Conservation (phyloP, 2,888 invertebrate species). For the Lasioglossum morio region DNA sequence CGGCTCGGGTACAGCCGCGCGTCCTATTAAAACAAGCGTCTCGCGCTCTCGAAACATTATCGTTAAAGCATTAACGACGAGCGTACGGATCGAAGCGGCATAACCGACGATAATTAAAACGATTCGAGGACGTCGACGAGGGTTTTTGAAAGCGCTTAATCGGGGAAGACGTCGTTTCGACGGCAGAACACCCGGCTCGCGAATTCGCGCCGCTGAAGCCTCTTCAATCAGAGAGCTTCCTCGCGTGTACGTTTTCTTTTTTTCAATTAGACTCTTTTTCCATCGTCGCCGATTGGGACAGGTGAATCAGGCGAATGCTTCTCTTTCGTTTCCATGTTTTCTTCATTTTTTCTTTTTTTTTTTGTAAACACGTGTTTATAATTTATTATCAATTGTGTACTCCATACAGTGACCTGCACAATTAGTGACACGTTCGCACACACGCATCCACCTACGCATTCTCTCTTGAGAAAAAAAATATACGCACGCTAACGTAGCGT, state of each 20-base stretch:
- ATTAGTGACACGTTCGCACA: conserved; percentile 65
- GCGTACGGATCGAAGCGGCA: conserved; percentile 34
- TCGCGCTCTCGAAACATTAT: conserved; percentile 18
- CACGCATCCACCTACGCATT: conserved; percentile 36
- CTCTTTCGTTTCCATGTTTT: conserved; percentile 4
- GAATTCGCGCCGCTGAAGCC: conserved; percentile 14
- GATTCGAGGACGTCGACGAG: conserved; percentile 32
- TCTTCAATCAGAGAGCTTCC: conserved; percentile 17
- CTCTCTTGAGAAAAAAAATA: conserved; percentile 68
- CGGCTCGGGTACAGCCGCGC: not conserved
- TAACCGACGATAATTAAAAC: conserved; percentile 60
- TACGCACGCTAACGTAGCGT: conserved; percentile 48
- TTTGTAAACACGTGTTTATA: conserved; percentile 75
- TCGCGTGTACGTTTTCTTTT: not conserved
- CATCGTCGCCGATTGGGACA: not conserved
- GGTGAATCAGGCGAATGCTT: not conserved
- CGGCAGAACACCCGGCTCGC: not conserved
- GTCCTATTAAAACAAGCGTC: conserved; percentile 14
- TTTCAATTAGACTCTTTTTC: not conserved
- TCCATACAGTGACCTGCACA: conserved; percentile 76
- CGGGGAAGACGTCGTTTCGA: conserved; percentile 38
- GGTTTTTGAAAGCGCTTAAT: conserved; percentile 54
- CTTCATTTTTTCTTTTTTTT: conserved; percentile 33
- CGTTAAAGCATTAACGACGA: conserved; percentile 48
- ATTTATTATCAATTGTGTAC: conserved; percentile 77